Conservation (phyloP, 1,140 invertebrate species). For the Gonatopus flavifemur region DNA sequence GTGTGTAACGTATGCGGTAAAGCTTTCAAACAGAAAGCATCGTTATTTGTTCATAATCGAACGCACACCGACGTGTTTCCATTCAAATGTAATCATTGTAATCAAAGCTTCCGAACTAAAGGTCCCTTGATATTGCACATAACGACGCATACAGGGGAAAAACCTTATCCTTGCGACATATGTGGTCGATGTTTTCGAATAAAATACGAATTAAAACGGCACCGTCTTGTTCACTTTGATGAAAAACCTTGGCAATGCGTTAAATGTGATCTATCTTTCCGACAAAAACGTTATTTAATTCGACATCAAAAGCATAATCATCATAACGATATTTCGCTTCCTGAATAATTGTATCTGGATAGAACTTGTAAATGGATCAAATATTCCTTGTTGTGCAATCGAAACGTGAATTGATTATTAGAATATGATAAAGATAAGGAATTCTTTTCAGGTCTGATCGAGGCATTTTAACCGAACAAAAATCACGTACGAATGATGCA, state of each 20-base stretch:
- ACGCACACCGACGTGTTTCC: conserved; percentile 63
- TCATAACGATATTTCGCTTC: no score
- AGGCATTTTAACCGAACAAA: no score
- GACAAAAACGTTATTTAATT: conserved; percentile 56
- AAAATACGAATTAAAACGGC: conserved; percentile 66
- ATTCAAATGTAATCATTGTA: conserved; percentile 65
- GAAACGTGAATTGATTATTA: no score
- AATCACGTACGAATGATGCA: no score
- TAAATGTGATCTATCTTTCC: conserved; percentile 50
- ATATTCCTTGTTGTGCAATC: no score
- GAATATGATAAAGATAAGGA: no score
- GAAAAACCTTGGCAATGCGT: conserved; percentile 58
- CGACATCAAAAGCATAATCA: conserved; percentile 57
- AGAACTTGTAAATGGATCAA: no score
- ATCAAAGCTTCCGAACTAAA: conserved; percentile 63
- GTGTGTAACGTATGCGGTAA: conserved; percentile 64
- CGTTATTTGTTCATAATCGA: conserved; percentile 59
- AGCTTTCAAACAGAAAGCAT: conserved; percentile 62
- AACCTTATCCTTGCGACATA: conserved; percentile 65
- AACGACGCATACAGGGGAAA: conserved; percentile 67
- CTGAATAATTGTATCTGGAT: no score
- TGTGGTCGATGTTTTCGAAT: conserved; percentile 64
- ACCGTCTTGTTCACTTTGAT: conserved; percentile 53
- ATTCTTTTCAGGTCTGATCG: no score
- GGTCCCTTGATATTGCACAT: conserved; percentile 62